A percentile compares a stretch with the other conserved stretches of the same genome.
phyloP scores from a whole-genome alignment of 2,113 vertebrate species.

The Chionomys nivalis region DNA sequence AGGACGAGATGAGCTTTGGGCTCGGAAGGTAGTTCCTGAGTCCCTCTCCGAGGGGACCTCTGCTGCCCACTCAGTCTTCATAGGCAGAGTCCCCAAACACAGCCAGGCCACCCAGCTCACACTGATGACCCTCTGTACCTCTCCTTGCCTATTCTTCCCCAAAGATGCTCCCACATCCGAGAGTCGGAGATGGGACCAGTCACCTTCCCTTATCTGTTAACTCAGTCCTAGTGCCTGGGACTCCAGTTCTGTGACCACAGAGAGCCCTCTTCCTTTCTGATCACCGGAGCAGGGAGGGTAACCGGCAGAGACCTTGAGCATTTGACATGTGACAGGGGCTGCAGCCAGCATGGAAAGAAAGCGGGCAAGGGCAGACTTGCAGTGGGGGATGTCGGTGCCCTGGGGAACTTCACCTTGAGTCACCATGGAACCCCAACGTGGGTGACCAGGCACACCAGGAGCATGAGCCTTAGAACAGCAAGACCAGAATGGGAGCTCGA shows the following conservation, averaged over 20 bases:
- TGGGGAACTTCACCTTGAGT: too few relatives aligned
- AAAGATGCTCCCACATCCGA: too few relatives aligned
- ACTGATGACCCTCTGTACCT: neutral
- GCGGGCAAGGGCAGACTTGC: rapidly evolving
- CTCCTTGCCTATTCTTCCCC: neutral
- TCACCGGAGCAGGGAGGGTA: neutral
- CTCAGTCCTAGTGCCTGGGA: neutral
- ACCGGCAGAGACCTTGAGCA: rapidly evolving
- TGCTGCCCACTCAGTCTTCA: neutral
- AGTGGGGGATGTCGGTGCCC: rapidly evolving
- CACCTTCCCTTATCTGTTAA: rapidly evolving
- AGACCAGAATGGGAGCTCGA: neutral
- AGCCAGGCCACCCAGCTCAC: neutral
- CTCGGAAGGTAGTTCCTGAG: neutral
- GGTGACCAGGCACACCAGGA: neutral
- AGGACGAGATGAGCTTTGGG: rapidly evolving
- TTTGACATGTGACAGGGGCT: neutral
- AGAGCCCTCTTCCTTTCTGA: neutral
- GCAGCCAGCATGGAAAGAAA: neutral
- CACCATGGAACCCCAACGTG: neutral
- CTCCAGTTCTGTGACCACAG: neutral
- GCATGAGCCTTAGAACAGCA: neutral
- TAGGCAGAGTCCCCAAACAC: neutral
- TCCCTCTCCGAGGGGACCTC: neutral
- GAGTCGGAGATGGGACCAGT: neutral